A percentile compares a stretch with the other conserved stretches of the same genome.
Evolutionary conservation across 2,113 vertebrate species (phyloP).

Genomic region (Noctilio leporinus): DNA sequence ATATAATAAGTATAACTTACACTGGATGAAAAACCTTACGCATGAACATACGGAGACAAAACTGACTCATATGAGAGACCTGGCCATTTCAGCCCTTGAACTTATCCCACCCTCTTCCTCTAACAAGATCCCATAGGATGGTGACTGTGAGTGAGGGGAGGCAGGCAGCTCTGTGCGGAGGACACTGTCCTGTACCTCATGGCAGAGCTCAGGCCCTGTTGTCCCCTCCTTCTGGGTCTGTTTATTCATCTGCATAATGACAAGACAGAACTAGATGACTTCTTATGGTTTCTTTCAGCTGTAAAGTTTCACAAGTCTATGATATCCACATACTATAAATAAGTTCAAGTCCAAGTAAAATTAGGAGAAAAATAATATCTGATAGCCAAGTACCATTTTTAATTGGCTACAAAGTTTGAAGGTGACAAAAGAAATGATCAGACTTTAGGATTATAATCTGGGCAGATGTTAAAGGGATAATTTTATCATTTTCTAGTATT

Average conservation of each 20-base stretch:
- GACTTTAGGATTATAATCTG: neutral
- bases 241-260: neutral
- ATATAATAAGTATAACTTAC: neutral
- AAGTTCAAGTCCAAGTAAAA: slow-evolving; percentile 3
- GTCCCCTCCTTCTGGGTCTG: neutral
- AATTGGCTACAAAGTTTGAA: neutral
- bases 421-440: neutral
- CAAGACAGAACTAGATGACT: neutral
- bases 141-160: neutral
- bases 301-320: neutral
- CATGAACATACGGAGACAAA: neutral
- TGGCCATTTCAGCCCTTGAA: neutral
- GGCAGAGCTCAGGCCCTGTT: neutral
- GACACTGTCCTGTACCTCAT: neutral
- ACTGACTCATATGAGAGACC: neutral
- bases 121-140: neutral
- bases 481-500: neutral
- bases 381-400: neutral
- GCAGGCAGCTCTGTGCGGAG: neutral
- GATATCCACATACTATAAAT: neutral
- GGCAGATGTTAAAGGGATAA: neutral
- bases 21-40: neutral
- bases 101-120: neutral
- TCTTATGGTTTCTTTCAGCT: neutral
- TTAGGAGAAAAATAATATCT: neutral